Base-by-base conservation (phyloP, 2,113 vertebrate species). In the Melanotaenia duboulayi region DNA sequence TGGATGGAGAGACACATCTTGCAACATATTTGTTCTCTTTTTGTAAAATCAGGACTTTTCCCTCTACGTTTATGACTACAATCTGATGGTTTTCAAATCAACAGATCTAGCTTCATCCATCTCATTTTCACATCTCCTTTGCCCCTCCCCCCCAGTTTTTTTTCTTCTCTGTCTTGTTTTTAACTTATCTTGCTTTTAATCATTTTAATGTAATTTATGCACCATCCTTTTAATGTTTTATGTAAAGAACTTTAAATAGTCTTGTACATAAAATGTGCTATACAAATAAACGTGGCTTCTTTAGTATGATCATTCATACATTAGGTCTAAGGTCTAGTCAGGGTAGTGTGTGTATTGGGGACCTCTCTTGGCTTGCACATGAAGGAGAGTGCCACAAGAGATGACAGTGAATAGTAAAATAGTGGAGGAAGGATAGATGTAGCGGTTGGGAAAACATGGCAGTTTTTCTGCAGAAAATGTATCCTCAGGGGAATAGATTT, bases 371-470 rank as follows among this genome's bases (percentile, higher is more conserved):
- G 83, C 75, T 85, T 82, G 22, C 20, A 23, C 52, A 79, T 73
- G 51, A 84, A 85, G 78, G 54, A 50, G 59, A 66, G 71, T 71
- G 17, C 83, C 59, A 24, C 59, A 62, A 76, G 76, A 71, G 72
- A 82, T 85, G 87, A 88, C 76, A 66, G 76, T 65, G 78, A 85
- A 85, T 80, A 64, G 75, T 62, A 86, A 84, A 88, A 82, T 46
- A 75, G 42, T 44, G 28, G 58, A 67, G 55, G 56, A 48, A 74
- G 69, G 74, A 74, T 57, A 55, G 69, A 80, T 74, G 74, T 63
- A 69, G 71, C 48, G 65, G 78, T 70, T 66, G 81, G 62, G 68
- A 60, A 86, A 84, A 91, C 77, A 81, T 65, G 37, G 19, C 56
- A 40, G 62, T 79, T 83, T 71, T 71, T 81, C 62, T 76, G 60